Base-by-base conservation (phyloP, 1,140 invertebrate genomes). In the Pachyrhynchus sulphureomaculatus region DNA sequence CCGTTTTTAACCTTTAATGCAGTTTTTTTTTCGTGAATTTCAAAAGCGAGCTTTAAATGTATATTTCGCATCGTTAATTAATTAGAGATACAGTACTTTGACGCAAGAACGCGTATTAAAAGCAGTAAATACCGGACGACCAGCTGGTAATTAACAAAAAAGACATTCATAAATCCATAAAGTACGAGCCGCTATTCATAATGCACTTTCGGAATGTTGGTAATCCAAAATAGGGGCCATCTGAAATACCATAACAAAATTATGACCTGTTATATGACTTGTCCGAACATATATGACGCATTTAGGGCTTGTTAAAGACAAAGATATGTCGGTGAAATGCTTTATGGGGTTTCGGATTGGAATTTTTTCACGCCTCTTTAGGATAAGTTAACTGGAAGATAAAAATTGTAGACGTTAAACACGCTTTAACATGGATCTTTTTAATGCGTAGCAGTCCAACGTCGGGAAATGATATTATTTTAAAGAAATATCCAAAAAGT, bases 211-310 rank as follows among this genome's bases (percentile, higher is more conserved):
- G 36, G 13, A 15, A 39, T 15, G 36, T 4, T n/a, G 2, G 13
- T 9, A 39, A 17, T 39, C 36, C 13, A 9, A 6, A 2, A 23
- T 6, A 9, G n/a, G 39, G 53, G 60, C 61, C 51, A 68, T 70
- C 53, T 23, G 45, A 55, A 62, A 68, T 66, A 61, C 58, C 64
- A 47, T 64, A 66, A 62, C 61, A 65, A 62, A 70, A 62, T 70
- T 70, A 69, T 69, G 68, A 67, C 59, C 67, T 63, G 68, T 69
- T 69, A 67, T 69, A 68, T 62, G 59, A 64, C 65, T 60, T 29
- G 39, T 41, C 39, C 29, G 12, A 36, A 42, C 52, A 41, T 45
- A 56, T 45, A 34, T 47, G 39, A 33, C 41, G 53, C 41, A 56
- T 26, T 44, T 56, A 13, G 18, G 32, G 53, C 53, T 47, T 56